These are phyloP conservation scores for Fregetta grallaria DNA, from an alignment of 2,113 vertebrate genomes.

Conservation along the genomic window DNA sequence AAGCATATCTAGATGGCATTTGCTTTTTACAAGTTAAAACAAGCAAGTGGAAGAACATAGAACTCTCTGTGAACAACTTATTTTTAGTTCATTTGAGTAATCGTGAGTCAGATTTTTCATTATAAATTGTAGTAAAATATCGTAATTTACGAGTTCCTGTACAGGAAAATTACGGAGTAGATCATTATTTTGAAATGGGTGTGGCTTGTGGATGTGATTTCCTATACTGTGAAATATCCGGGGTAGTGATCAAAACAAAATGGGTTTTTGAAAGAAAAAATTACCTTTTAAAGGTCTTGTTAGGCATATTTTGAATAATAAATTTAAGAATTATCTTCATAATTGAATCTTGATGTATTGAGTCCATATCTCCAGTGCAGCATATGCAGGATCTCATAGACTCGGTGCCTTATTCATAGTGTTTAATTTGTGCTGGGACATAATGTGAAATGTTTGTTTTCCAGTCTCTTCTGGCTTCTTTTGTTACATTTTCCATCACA, in stretches of 20 bases:
- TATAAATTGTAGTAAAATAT: neutral
- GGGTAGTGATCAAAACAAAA: neutral
- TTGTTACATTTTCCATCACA: neutral
- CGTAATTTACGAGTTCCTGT: neutral
- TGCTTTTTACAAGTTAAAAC: neutral
- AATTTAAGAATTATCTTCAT: neutral
- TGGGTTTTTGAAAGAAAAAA: neutral
- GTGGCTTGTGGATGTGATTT: neutral
- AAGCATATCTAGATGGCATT: neutral
- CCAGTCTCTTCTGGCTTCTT: neutral
- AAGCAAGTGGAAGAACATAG: neutral
- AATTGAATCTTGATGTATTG: neutral
- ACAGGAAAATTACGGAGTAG: neutral
- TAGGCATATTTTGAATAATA: neutral
- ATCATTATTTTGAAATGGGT: neutral
- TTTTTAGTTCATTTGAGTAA: slow-evolving; percentile 26
- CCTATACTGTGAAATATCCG: neutral
- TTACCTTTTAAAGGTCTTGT: neutral
- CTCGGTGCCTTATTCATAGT: neutral
- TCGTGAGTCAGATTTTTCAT: neutral
- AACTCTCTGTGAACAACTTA: neutral
- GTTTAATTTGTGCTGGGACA: neutral
- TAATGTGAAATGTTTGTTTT: neutral
- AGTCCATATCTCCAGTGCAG: neutral
- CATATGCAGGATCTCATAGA: neutral